Base-by-base conservation (phyloP, 2,113 vertebrate genomes). In the Tor tambroides region DNA sequence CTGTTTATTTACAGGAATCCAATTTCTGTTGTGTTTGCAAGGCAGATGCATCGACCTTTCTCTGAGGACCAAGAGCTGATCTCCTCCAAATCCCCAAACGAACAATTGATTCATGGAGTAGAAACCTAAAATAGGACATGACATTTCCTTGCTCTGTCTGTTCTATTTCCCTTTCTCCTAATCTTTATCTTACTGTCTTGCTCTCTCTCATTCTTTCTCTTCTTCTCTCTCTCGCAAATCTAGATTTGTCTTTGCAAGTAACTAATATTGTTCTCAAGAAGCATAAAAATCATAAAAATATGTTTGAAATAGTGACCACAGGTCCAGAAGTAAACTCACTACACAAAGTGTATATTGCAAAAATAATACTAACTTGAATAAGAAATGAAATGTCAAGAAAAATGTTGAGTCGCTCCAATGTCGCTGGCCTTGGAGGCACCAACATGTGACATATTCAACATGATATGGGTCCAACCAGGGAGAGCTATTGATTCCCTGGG, bases 381-480 rank as follows among this genome's bases (percentile, higher is more conserved):
- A 49, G 49, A 78, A 54, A 78, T 78, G 0, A 78, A 56, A 78
- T 32, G 19, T 56, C 17, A 51, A 51, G 15, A 5, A 51, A 51
- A 51, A 51, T 17, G 14, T 17, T 49, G 14, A 51, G 49, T 17
- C 49, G 5, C 14, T 51, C 38, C 6, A 38, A 38, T 38, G 38
- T 51, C 14, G 49, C 81, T 82, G 15, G 63, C 56, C 87, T 85
- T 26, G 86, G 67, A 89, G 88, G 26, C 8, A 26, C 56, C 79
- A 46, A 49, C 5, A 63, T 72, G 11, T 86, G 85, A 91, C 26
- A 86, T 86, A 86, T 71, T 76, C 56, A 78, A 26, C 80, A 84
- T 87, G 89, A 92, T 88, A 91, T 49, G 83, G 54, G 79, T 83
- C 85, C 87, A 80, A 78, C 51, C 41, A 85, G 86, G 83, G 85